Percentiles rank a stretch among this genome's conserved stretches.
These are phyloP conservation scores for Micronycteris hirsuta DNA, from an alignment of 2,113 vertebrate genomes.

Conservation along the genomic window DNA sequence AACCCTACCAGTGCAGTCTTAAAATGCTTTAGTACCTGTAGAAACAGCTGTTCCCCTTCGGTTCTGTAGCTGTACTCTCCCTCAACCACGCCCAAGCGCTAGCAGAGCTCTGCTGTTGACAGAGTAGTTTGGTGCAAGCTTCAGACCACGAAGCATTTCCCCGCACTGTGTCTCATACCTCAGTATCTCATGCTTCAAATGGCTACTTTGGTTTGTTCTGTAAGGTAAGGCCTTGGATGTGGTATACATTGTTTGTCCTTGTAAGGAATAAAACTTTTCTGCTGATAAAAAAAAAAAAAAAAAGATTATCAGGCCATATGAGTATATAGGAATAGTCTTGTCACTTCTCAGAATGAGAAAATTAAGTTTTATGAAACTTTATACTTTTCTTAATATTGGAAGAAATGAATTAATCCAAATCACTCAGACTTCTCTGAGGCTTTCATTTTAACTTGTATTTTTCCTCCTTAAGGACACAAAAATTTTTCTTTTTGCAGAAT, in stretches of 20 bases:
- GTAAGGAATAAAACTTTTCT: slow-evolving; percentile 80
- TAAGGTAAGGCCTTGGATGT: slow-evolving; percentile 77
- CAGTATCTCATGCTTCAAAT: slow-evolving; percentile 76
- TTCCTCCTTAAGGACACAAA: not conserved
- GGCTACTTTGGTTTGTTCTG: slow-evolving; percentile 77
- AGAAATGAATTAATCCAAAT: not conserved
- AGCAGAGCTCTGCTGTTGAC: slow-evolving; percentile 69
- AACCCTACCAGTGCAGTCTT: slow-evolving; percentile 67
- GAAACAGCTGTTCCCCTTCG: slow-evolving; percentile 67
- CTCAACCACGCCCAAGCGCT: slow-evolving; percentile 58
- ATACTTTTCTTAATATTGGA: not conserved
- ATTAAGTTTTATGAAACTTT: not conserved
- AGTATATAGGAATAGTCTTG: not conserved
- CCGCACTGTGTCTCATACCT: too few species aligned
- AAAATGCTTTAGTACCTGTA: slow-evolving; percentile 74
- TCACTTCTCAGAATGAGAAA: not conserved
- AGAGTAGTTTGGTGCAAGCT: slow-evolving; percentile 64
- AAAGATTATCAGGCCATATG: not conserved
- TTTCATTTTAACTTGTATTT: slow-evolving; percentile 9
- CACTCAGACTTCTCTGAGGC: not conserved
- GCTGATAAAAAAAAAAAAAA: too few species aligned
- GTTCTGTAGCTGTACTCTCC: slow-evolving; percentile 35
- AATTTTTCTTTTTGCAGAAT: not conserved
- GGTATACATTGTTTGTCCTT: slow-evolving; percentile 76
- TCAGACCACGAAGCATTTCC: slow-evolving; percentile 60